phyloP scores from a whole-genome alignment of 2,113 vertebrate genomes.

The Ramphastos sulfuratus region DNA sequence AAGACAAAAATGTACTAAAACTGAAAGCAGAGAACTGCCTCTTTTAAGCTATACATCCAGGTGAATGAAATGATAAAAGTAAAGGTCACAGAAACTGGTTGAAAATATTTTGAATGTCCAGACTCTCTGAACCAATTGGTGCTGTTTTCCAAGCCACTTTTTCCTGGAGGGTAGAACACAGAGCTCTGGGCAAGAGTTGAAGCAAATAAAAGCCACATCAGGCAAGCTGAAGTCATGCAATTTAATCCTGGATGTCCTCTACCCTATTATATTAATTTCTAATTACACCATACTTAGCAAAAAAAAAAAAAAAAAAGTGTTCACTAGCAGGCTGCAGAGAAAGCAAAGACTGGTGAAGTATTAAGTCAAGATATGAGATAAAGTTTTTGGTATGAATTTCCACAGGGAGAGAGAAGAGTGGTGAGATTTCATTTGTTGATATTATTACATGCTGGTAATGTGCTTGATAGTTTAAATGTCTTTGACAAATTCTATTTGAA shows the following conservation, averaged over 20 bases:
- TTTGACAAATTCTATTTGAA: background rate
- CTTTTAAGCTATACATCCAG: background rate
- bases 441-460: background rate
- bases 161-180: background rate
- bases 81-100: background rate
- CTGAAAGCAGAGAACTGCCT: background rate
- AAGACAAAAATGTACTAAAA: background rate
- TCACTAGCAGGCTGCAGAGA: background rate
- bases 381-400: background rate
- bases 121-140: background rate
- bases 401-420: background rate
- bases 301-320: background rate
- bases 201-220: conserved; percentile 6
- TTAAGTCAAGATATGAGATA: background rate
- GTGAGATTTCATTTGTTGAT: background rate
- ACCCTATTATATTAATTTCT: background rate
- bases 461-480: background rate
- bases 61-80: background rate
- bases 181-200: background rate
- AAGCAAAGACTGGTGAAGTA: background rate
- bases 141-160: background rate
- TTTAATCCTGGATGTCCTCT: background rate
- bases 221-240: background rate
- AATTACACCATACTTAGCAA: background rate
- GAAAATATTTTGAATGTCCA: background rate